Evolutionary conservation across 1,140 invertebrate species (phyloP).

Genomic region (Sycophila sp.): DNA sequence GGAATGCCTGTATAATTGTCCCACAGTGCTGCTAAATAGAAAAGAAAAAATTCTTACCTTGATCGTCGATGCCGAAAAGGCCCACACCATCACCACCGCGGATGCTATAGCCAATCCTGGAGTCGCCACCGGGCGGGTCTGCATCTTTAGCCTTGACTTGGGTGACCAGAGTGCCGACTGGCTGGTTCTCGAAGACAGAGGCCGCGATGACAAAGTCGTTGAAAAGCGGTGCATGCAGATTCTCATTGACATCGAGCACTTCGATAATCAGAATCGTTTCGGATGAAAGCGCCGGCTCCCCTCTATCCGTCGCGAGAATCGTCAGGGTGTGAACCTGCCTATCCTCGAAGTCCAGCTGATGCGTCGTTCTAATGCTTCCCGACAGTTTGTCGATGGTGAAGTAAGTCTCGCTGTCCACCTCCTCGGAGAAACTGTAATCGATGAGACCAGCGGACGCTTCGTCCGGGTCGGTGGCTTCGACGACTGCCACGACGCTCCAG

Average conservation of each 20-base stretch:
- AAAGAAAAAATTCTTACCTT: conserved; percentile 73
- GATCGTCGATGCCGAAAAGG: conserved; percentile 88
- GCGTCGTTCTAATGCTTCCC: conserved; percentile 82
- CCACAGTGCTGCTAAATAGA: background rate
- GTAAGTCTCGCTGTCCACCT: conserved; percentile 70
- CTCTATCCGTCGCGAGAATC: conserved; percentile 83
- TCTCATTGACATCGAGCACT: conserved; percentile 94
- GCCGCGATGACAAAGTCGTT: conserved; percentile 80
- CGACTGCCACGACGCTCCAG: conserved; percentile 84
- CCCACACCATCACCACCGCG: conserved; percentile 90
- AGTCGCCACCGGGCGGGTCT: conserved; percentile 81
- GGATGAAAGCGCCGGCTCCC: conserved; percentile 76
- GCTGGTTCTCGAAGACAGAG: conserved; percentile 79
- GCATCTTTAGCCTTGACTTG: conserved; percentile 81
- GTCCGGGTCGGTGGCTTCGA: conserved; percentile 90
- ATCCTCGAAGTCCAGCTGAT: conserved; percentile 86
- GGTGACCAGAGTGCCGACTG: conserved; percentile 78
- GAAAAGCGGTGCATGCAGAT: conserved; percentile 85
- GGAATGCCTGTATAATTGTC: too few species aligned
- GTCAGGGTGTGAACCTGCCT: conserved; percentile 88
- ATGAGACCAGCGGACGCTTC: conserved; percentile 81
- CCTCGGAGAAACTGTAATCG: conserved; percentile 78
- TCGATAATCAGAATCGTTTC: conserved; percentile 85
- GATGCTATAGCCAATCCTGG: conserved; percentile 86
- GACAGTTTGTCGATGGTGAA: conserved; percentile 85